A percentile compares a stretch with the other conserved stretches of the same genome.
phyloP scores from a whole-genome alignment of 2,797 vertebrate genomes.

The Epinephelus coioides region DNA sequence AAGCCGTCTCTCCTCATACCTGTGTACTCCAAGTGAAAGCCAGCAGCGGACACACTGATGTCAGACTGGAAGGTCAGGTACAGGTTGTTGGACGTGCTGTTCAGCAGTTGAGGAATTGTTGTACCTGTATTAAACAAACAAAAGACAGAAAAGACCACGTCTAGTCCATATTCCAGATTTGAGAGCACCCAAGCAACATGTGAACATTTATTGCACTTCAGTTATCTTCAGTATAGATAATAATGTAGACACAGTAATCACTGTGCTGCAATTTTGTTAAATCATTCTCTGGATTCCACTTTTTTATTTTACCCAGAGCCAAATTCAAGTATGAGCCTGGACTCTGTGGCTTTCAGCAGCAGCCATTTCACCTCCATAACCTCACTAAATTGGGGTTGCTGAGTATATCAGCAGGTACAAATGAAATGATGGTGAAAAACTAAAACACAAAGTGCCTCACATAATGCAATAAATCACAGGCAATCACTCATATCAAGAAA shows the following conservation, averaged over 20 bases:
- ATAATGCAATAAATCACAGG: not conserved
- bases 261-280: not conserved
- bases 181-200: not conserved
- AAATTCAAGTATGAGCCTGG: not conserved
- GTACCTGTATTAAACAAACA: slow-evolving; percentile 87
- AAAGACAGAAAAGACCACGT: not conserved
- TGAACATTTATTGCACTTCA: not conserved
- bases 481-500: not conserved
- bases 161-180: slow-evolving; percentile 13
- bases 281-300: not conserved
- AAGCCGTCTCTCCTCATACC: slow-evolving; percentile 88
- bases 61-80: slow-evolving; percentile 98
- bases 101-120: slow-evolving; percentile 96
- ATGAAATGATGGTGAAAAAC: not conserved
- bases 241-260: not conserved
- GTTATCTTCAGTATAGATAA: not conserved
- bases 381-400: not conserved
- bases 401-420: not conserved
- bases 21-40: slow-evolving; percentile 98
- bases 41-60: slow-evolving; percentile 96
- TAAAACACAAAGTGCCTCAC: not conserved
- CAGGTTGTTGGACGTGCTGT: slow-evolving; percentile 98
- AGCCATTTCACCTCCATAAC: not conserved
- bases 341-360: not conserved
- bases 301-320: not conserved